Conservation (phyloP, 1,140 invertebrate species). For the Brachionus sp. region DNA sequence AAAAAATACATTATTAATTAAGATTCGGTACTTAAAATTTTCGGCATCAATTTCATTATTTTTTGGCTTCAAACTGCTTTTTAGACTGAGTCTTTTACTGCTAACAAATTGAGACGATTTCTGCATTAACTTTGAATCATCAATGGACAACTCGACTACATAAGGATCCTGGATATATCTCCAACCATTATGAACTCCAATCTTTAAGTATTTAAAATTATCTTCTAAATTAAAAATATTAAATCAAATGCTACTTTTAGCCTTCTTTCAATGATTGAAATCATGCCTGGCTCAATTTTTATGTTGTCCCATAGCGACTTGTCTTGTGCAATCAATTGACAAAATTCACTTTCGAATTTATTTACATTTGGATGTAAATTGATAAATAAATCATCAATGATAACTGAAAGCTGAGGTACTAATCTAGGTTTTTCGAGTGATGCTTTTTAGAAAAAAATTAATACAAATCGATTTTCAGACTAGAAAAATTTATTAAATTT, state of each 20-base stretch:
- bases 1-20: neutral
- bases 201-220: neutral
- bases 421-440: slow-evolving; percentile 53
- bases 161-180: slow-evolving; percentile 56
- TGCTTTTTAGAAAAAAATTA: slow-evolving; percentile 46
- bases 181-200: slow-evolving; percentile 60
- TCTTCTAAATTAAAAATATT: neutral
- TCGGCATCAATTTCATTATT: neutral
- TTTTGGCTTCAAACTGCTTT: slow-evolving; percentile 8
- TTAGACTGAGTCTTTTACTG: slow-evolving; percentile 25
- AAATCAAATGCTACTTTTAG: slow-evolving; percentile 47
- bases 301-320: slow-evolving; percentile 46
- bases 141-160: slow-evolving; percentile 52
- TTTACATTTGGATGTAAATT: slow-evolving; percentile 54
- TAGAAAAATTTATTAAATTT: too few species aligned
- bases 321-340: slow-evolving; percentile 53
- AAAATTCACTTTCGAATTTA: slow-evolving; percentile 57
- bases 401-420: slow-evolving; percentile 49
- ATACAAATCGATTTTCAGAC: too few species aligned
- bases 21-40: neutral
- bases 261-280: slow-evolving; percentile 53
- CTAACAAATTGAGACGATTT: slow-evolving; percentile 3
- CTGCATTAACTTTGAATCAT: slow-evolving; percentile 45
- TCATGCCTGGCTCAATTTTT: slow-evolving; percentile 44
- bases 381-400: slow-evolving; percentile 53